Percentiles rank a stretch among this genome's conserved stretches.
phyloP scores from a whole-genome alignment of 2,797 vertebrate species.

The Ceyx erithaca region DNA sequence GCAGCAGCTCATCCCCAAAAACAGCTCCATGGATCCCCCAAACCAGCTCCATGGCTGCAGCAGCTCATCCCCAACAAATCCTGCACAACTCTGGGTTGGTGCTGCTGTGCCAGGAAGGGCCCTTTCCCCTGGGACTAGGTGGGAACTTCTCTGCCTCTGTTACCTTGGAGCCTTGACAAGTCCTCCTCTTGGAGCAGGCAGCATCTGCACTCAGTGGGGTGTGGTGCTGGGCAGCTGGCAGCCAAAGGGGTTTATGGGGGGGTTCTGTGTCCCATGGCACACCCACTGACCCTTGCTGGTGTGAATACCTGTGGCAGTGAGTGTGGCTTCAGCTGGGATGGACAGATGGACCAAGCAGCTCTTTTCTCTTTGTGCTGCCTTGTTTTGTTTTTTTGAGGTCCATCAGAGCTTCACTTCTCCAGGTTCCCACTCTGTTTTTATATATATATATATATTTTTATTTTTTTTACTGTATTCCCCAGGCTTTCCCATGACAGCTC shows the following conservation, averaged over 20 bases:
- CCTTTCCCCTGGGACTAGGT: neutral
- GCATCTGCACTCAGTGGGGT: neutral
- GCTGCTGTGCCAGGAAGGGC: neutral
- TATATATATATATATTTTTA: too few relatives aligned
- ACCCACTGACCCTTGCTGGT: neutral
- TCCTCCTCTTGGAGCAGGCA: neutral
- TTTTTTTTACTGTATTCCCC: neutral
- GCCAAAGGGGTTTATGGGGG: neutral
- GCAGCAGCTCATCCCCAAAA: neutral
- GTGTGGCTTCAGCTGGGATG: neutral
- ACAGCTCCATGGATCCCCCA: too few relatives aligned
- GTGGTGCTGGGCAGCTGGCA: neutral
- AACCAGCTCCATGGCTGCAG: too few relatives aligned
- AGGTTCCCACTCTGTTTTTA: neutral
- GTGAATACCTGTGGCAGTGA: neutral
- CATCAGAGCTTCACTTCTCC: neutral
- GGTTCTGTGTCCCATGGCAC: neutral
- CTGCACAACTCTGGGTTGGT: neutral
- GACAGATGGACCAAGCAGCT: neutral
- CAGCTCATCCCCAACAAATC: neutral
- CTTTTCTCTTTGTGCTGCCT: neutral
- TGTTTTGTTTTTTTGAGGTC: neutral
- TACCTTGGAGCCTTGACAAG: rapidly evolving
- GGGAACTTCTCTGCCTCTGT: neutral
- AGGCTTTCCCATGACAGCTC: neutral